These are phyloP conservation scores for Gadus chalcogrammus DNA, from an alignment of 2,113 vertebrate genomes.

Conservation along the genomic window DNA sequence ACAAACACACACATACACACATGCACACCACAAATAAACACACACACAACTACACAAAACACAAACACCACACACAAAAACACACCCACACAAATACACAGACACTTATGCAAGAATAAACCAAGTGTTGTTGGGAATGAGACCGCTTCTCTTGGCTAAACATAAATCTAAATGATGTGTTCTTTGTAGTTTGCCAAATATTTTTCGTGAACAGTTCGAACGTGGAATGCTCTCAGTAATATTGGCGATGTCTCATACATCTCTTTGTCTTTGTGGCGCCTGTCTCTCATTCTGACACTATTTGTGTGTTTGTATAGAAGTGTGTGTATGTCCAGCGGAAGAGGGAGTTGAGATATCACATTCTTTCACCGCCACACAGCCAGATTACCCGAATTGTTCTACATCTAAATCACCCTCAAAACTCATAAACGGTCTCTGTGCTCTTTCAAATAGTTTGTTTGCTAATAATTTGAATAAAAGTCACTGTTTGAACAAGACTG, in stretches of 20 bases:
- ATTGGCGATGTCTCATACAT: neutral
- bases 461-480: too few relatives aligned
- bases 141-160: neutral
- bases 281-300: conserved; percentile 24
- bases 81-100: neutral
- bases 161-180: too few relatives aligned
- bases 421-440: neutral
- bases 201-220: too few relatives aligned
- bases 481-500: too few relatives aligned
- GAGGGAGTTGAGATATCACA: conserved; percentile 14
- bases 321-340: neutral
- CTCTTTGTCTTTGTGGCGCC: conserved; percentile 8
- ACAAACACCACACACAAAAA: too few relatives aligned
- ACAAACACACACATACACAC: neutral
- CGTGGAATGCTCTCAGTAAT: neutral
- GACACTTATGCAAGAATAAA: neutral
- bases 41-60: neutral
- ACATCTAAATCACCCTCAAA: conserved; percentile 1
- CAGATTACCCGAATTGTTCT: conserved; percentile 1
- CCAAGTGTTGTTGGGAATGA: neutral
- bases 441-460: neutral
- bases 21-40: neutral
- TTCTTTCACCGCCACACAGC: conserved; percentile 1
- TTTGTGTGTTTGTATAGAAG: conserved; percentile 6
- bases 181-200: too few relatives aligned